A percentile compares a stretch with the other conserved stretches of the same genome.
Conservation (phyloP, 2,113 vertebrate species). For the Diadophis punctatus region DNA sequence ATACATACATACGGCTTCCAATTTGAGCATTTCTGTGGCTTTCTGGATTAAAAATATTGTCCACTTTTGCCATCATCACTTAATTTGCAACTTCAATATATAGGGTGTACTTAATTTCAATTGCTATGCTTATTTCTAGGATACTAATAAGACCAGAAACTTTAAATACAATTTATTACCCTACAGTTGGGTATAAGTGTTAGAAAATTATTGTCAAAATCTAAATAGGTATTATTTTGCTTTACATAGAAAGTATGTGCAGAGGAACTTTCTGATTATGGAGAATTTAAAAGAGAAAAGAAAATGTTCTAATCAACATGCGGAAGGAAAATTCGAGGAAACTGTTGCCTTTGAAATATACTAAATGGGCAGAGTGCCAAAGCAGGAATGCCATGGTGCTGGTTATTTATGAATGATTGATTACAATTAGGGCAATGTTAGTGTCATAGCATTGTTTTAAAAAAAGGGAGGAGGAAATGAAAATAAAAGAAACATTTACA, state of each 20-base stretch:
- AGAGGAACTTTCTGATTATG: not conserved
- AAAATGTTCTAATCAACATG: constrained; percentile 1
- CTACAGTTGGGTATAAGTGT: not conserved
- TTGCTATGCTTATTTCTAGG: not conserved
- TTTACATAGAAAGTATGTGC: not conserved
- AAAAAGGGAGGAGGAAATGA: constrained; percentile 3
- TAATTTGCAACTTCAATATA: not conserved
- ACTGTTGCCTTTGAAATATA: constrained; percentile 45
- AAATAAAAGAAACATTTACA: constrained; percentile 4
- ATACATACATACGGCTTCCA: no score
- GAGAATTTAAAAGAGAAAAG: constrained; percentile 9
- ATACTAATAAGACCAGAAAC: not conserved
- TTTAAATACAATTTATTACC: not conserved
- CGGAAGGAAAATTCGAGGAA: constrained; percentile 54
- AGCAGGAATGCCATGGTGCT: constrained; percentile 8
- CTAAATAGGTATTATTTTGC: not conserved
- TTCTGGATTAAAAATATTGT: not conserved
- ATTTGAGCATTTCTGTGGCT: no score
- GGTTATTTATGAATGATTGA: constrained; percentile 26
- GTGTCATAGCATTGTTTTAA: constrained; percentile 5
- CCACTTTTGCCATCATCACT: not conserved
- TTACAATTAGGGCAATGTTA: constrained; percentile 1
- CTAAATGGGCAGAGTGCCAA: constrained; percentile 35
- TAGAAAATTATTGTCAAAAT: not conserved
- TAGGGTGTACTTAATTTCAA: not conserved